Base-by-base conservation (phyloP, 2,797 vertebrate genomes). In the Leptatherina wallacei region DNA sequence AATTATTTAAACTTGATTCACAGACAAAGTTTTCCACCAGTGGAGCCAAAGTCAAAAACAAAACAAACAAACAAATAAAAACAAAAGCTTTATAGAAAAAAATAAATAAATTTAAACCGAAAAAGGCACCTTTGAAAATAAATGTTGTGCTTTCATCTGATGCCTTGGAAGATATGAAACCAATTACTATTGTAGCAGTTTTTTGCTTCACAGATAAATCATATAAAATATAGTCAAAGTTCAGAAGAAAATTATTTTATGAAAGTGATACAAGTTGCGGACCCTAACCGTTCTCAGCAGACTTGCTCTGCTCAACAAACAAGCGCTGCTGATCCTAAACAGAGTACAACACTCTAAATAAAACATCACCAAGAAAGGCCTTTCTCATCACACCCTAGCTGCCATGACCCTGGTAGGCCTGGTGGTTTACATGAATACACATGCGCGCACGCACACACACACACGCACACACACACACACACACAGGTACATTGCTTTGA, bases 381-480 rank as follows among this genome's bases (percentile, higher is more conserved):
- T 83, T 79, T 85, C 75, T 18, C 16, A 42, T 85, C 51, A 75
- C 89, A 91, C 68, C 90, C 85, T 95, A 95, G 94, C 94, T 94
- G 94, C 94, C 94, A 83, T 91, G 82, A 90, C 51, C 77, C 85
- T 89, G 78, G 69, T 86, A 89, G 88, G 90, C 89, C 90, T 77
- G 78, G 75, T 89, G 83, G 40, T 42, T 42, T 42, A 16, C 40
- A 42, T 42, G 16, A 42, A 42, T 18, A 14, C 36, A 36, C 3
- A 36, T 10, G 11, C 35, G 11, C 35, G 10, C 35, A 36, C 35
- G 8, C 32, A 32, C 32, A 33, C 33, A 35, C 33, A 35, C 36
- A 38, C 36, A 12, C 36, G 3, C 40, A 84, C 85, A 88, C 77
- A 64, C 79, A 84, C 61, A 71, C 69, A 85, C 83, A 79, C 82